Conservation (phyloP, 1,140 invertebrate genomes). For the Pogonognathellus flavescens region DNA sequence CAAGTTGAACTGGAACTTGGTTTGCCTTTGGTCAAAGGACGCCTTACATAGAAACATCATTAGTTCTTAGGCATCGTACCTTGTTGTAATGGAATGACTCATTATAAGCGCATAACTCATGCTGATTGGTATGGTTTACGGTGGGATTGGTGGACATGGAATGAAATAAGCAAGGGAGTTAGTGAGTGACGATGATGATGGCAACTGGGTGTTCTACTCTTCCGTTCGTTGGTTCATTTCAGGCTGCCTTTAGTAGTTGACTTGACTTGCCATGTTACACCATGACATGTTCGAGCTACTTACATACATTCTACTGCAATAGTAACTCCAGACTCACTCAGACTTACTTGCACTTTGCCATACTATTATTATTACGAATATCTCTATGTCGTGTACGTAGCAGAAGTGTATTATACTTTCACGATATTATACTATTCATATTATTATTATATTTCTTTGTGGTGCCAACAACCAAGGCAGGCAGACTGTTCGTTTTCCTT, state of each 20-base stretch:
- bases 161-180: slow-evolving; percentile 5
- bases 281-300: slow-evolving; percentile 18
- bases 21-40: slow-evolving; percentile 7
- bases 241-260: slow-evolving; percentile 7
- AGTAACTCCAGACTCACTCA: not conserved
- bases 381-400: not conserved
- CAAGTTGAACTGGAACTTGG: slow-evolving; percentile 24
- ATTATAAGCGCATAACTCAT: slow-evolving; percentile 24
- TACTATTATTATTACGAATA: not conserved
- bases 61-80: not conserved
- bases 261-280: slow-evolving; percentile 20
- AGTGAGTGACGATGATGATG: slow-evolving; percentile 44
- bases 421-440: not conserved
- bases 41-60: slow-evolving; percentile 16
- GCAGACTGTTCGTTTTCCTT: slow-evolving; percentile 42
- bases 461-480: slow-evolving; percentile 4
- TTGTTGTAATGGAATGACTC: slow-evolving; percentile 30
- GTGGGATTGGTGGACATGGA: slow-evolving; percentile 10
- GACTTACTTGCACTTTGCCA: not conserved
- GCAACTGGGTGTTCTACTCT: slow-evolving; percentile 49
- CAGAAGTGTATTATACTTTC: not conserved
- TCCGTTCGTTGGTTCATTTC: slow-evolving; percentile 33
- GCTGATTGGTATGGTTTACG: not conserved
- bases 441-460: not conserved
- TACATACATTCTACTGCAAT: not conserved